phyloP scores from a whole-genome alignment of 2,888 invertebrate species.

The Acanthopleura granulata region DNA sequence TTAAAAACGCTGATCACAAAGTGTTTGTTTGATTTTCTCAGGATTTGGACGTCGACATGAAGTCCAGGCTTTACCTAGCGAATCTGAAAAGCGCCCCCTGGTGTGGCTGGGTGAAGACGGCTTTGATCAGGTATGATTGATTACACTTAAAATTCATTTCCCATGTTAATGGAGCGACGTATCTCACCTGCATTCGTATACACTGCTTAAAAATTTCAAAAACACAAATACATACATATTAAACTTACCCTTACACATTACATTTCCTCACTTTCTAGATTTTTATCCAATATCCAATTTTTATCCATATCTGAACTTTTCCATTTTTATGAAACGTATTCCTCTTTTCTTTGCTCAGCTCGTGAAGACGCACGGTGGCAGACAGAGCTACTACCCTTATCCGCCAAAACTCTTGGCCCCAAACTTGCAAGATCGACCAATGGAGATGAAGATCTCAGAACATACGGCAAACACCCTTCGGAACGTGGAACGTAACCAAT shows the following conservation, averaged over 20 bases:
- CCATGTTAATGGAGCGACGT: no score
- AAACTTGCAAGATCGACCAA: constrained; percentile 52
- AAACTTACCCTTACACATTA: no score
- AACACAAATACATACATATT: no score
- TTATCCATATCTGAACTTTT: no score
- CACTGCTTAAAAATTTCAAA: no score
- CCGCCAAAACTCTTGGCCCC: constrained; percentile 60
- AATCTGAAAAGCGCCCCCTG: constrained; percentile 53
- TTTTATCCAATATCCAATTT: no score
- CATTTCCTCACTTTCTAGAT: no score
- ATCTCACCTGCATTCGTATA: no score
- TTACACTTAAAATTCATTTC: no score
- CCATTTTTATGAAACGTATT: no score
- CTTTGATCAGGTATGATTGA: constrained; percentile 57
- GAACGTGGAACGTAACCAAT: constrained; percentile 64
- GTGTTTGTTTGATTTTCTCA: constrained; percentile 24
- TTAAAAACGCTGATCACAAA: neutral
- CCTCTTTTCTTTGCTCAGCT: constrained; percentile 36
- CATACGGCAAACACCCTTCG: constrained; percentile 56
- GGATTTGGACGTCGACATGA: constrained; percentile 58
- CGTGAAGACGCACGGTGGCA: constrained; percentile 53
- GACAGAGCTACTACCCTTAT: constrained; percentile 59
- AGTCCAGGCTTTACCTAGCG: constrained; percentile 51
- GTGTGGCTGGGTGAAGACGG: constrained; percentile 59
- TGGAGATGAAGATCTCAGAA: constrained; percentile 45